phyloP scores from a whole-genome alignment of 2,797 vertebrate species.

The Schizopygopsis malacanthus region DNA sequence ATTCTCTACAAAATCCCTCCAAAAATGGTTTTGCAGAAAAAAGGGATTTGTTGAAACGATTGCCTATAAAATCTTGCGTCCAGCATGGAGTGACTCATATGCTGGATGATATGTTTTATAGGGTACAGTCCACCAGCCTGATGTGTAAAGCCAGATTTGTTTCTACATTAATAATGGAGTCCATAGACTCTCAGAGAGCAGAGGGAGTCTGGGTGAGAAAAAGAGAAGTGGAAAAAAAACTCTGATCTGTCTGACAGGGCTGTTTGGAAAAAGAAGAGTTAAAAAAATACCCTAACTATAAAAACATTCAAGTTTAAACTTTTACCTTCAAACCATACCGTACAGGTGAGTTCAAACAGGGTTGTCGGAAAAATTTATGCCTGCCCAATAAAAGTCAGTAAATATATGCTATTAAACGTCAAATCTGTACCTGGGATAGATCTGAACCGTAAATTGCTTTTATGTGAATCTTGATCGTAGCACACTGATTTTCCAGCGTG shows the following conservation, averaged over 20 bases:
- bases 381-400: constrained; percentile 23
- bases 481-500: constrained; percentile 41
- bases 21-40: constrained; percentile 15
- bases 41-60: constrained; percentile 11
- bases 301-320: neutral
- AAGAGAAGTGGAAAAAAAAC: constrained; percentile 22
- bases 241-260: constrained; percentile 28
- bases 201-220: constrained; percentile 32
- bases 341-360: constrained; percentile 23
- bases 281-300: constrained; percentile 6
- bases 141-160: constrained; percentile 45
- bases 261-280: constrained; percentile 1
- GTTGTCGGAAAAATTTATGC: constrained; percentile 26
- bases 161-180: constrained; percentile 50
- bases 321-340: neutral
- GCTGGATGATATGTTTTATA: constrained; percentile 42
- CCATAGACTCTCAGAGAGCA: constrained; percentile 50
- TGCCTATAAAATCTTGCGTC: constrained; percentile 26
- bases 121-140: constrained; percentile 45
- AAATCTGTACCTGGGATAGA: constrained; percentile 29
- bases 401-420: constrained; percentile 7
- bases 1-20: neutral
- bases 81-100: constrained; percentile 33
- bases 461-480: constrained; percentile 11
- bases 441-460: constrained; percentile 37